Evolutionary conservation across 2,113 vertebrate genomes (phyloP).

Genomic region (Odobenus rosmarus): DNA sequence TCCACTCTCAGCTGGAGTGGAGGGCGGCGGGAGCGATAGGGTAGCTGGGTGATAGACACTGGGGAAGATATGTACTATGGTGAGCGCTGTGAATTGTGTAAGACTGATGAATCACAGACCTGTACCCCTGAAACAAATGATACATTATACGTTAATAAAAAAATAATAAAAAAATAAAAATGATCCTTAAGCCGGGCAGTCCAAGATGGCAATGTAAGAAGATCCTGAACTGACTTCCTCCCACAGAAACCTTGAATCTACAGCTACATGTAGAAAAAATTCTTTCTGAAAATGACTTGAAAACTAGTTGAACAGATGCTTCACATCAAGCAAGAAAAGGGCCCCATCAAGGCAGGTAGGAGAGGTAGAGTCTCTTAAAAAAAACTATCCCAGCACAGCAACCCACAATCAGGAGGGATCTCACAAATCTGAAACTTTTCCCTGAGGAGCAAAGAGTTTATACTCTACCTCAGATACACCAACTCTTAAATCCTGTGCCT

Average conservation of each 20-base stretch:
- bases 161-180: not conserved
- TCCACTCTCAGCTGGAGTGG: no score
- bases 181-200: not conserved
- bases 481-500: not conserved
- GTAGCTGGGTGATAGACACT: no score
- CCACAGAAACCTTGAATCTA: not conserved
- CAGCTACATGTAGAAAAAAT: not conserved
- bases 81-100: no score
- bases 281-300: not conserved
- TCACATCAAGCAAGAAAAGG: not conserved
- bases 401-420: not conserved
- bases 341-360: not conserved
- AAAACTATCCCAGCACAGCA: not conserved
- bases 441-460: not conserved
- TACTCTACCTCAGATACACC: not conserved
- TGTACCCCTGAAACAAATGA: no score
- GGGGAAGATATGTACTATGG: no score
- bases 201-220: not conserved
- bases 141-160: no score
- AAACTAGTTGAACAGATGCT: not conserved
- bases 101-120: no score
- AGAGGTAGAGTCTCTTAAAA: not conserved
- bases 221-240: not conserved
- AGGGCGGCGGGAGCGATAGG: no score
- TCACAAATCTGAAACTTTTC: not conserved